These are phyloP conservation scores for Eilema caniola DNA, from an alignment of 2,888 invertebrate genomes.

Conservation along the genomic window DNA sequence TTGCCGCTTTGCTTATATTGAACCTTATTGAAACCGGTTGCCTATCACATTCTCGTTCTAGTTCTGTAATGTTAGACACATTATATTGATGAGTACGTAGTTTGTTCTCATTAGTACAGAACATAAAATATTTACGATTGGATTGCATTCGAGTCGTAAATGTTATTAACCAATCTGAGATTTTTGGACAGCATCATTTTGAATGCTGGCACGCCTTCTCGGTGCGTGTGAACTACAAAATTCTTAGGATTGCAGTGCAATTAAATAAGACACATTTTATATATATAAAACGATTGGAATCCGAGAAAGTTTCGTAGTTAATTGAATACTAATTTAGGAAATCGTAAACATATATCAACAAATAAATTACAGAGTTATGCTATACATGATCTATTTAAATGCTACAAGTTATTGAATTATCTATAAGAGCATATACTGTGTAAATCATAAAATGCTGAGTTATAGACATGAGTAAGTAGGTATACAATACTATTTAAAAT, in stretches of 20 bases:
- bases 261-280: slow-evolving; percentile 28
- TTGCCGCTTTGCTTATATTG: slow-evolving; percentile 32
- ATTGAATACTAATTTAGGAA: slow-evolving; percentile 32
- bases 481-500: too few species aligned
- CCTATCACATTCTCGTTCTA: slow-evolving; percentile 33
- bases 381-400: slow-evolving; percentile 20
- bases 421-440: neutral
- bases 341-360: slow-evolving; percentile 32
- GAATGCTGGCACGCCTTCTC: slow-evolving; percentile 11
- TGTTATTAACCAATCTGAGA: slow-evolving; percentile 21
- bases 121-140: slow-evolving; percentile 49
- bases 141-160: slow-evolving; percentile 33
- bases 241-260: slow-evolving; percentile 25
- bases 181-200: slow-evolving; percentile 13
- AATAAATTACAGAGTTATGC: slow-evolving; percentile 10
- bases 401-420: neutral
- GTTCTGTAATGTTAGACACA: slow-evolving; percentile 29
- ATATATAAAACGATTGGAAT: slow-evolving; percentile 31
- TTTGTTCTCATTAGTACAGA: slow-evolving; percentile 48
- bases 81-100: slow-evolving; percentile 22
- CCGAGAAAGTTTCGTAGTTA: slow-evolving; percentile 27
- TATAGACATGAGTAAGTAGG: too few species aligned
- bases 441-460: neutral
- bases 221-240: slow-evolving; percentile 37
- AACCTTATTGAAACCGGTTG: slow-evolving; percentile 31